Evolutionary conservation across 2,113 vertebrate genomes (phyloP), one percentile per base, ranked within the genome.

Genomic region (Arvicanthis niloticus): DNA sequence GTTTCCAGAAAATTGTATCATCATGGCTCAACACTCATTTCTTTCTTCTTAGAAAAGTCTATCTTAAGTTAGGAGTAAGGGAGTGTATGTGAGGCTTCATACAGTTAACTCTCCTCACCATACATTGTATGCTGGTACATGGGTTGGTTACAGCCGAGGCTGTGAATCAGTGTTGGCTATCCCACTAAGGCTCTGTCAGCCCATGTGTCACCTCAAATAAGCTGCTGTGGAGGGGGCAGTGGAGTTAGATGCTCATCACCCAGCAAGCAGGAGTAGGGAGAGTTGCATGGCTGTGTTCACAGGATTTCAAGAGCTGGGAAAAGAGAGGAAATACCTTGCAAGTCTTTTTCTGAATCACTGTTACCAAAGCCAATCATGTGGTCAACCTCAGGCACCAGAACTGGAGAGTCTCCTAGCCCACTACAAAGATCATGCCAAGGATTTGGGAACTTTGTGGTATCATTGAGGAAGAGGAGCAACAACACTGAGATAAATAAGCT

Each of bases 51-150:
- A 5, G 11, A 78, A 91, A 81, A 94, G 65, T 10, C 31, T 40
- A 82, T 82, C 80, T 93, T 75, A 76, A 96, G 81, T 81, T 91
- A 45, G 87, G 24, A 82, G 58, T 45, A 4, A 80, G 34, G 21
- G 1, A 51, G 51, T 12, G 17, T 80, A 17, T 53, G 17, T 78
- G 16, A 34, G 65, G 45, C 24, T 76, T 89, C 40, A 73, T 42
- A n/a, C 12, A 58, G 15, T 78, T 56, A 37, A 29, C 24, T 16
- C 0, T 0, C 19, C 21, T 16, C 21, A 22, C 17, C 29, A 3
- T 58, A 68, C 21, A 42, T 11, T 76, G 7, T 26, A 24, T 56
- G 4, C n/a, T 70, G 65, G 56, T 5, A 31, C 60, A 40, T 9
- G 24, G 42, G 21, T 58, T 88, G 76, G 12, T 78, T 48, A 7